Base-by-base conservation (phyloP, 2,113 vertebrate genomes). In the Erpornis zantholeuca region DNA sequence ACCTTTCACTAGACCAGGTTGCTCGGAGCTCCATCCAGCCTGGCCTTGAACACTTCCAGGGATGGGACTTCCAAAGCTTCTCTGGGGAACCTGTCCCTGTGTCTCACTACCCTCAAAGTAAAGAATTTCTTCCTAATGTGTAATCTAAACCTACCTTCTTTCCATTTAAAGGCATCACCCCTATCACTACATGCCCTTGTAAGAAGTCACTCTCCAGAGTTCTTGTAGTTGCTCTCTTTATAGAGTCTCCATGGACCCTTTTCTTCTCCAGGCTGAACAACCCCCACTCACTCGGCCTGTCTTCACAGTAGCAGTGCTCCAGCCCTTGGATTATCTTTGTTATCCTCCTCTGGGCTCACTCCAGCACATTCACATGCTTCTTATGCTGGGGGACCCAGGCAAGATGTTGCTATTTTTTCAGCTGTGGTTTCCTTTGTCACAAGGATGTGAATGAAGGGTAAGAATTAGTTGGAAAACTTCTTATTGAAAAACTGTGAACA, bases 31-130 rank as follows among this genome's bases (percentile, higher is more conserved):
- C 16, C 10, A 27, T 47, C 47, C 25, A 61, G 5, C 14, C 9
- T 3, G 0, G 33, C 21, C 15, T 44, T 52, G n/a, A 22, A 40
- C 0, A 0, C 11, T 89, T 9, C 20, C 24, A 47, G 29, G 61
- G 38, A 18, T n/a, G 29, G 13, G 33, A 3, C 8, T 7, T 68
- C 11, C 29, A 29, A 29, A 40, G 1, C 14, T 20, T 68, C n/a
- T 45, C 40, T 31, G 20, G 29, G 11, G 20, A 89, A 3, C 23
- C 4, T 25, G 5, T 45, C 38, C 9, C n/a, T 6, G 12, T 6
- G 7, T 15, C 24, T 60, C n/a, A 18, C 11, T 44, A 53, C 4
- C 7, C 20, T 47, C 16, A 53, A 8, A 47, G 38, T 22, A 15
- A 40, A 73, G 24, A 75, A 40, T 29, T 53, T 75, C 61, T 40